Conservation (phyloP, 1,140 invertebrate species). For the Rhopalosiphum maidis region DNA sequence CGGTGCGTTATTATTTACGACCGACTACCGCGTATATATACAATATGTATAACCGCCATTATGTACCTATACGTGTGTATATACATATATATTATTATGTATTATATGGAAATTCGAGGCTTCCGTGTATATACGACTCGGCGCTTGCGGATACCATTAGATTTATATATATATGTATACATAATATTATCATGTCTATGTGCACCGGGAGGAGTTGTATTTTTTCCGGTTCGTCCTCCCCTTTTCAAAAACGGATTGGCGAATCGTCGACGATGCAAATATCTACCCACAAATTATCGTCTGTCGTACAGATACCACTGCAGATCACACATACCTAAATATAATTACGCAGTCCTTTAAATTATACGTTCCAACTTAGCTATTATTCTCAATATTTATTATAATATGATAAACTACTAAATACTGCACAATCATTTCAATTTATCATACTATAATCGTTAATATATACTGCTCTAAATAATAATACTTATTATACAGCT, state of each 20-base stretch:
- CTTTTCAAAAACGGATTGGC: conserved; percentile 5
- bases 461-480: no score
- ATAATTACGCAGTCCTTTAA: background rate
- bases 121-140: background rate
- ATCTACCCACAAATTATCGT: background rate
- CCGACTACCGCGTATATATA: conserved; percentile 14
- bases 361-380: background rate
- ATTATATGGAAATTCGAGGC: conserved; percentile 27
- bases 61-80: background rate
- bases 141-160: background rate
- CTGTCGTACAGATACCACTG: background rate
- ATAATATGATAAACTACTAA: background rate
- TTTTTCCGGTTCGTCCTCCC: background rate
- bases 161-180: background rate
- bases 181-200: background rate
- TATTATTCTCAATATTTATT: no score
- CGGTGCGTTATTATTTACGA: conserved; percentile 20
- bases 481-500: no score
- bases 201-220: background rate
- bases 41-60: background rate
- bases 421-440: no score
- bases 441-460: no score
- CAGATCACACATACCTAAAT: background rate
- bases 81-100: background rate
- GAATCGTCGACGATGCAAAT: conserved; percentile 28